Evolutionary conservation across 1,140 invertebrate species (phyloP).

Genomic region (Cotesia chilonis): DNA sequence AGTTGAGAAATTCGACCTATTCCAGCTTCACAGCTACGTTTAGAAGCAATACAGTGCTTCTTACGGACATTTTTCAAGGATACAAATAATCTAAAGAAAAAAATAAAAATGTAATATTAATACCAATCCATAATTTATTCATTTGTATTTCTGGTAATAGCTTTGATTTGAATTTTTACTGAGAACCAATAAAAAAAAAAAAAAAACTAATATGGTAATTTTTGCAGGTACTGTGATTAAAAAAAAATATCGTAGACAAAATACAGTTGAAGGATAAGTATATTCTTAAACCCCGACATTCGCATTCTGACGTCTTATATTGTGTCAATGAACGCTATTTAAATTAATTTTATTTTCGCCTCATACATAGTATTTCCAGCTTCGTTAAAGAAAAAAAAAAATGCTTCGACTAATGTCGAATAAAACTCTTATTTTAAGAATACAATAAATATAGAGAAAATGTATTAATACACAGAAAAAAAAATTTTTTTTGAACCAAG

Average conservation of each 20-base stretch:
- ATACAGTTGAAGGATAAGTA: background rate
- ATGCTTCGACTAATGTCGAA: no score
- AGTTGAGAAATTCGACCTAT: slow-evolving; percentile 69
- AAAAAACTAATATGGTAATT: background rate
- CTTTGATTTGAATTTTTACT: no score
- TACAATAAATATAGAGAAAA: background rate
- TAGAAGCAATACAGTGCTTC: slow-evolving; percentile 71
- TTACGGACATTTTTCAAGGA: slow-evolving; percentile 74
- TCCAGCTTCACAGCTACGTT: slow-evolving; percentile 62
- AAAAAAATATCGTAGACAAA: background rate
- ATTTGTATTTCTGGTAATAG: background rate
- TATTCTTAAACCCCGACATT: background rate
- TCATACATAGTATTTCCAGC: slow-evolving; percentile 6
- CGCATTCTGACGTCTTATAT: background rate
- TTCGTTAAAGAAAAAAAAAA: background rate
- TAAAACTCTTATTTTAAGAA: background rate
- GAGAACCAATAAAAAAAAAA: no score
- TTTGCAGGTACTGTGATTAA: background rate
- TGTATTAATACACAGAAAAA: no score
- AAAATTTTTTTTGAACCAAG: no score
- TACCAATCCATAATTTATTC: background rate
- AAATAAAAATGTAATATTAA: background rate
- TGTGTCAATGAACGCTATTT: background rate
- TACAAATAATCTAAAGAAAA: slow-evolving; percentile 58
- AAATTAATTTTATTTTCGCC: slow-evolving; percentile 12